phyloP scores from a whole-genome alignment of 2,888 invertebrate genomes.

The Notocelia uddmanniana region DNA sequence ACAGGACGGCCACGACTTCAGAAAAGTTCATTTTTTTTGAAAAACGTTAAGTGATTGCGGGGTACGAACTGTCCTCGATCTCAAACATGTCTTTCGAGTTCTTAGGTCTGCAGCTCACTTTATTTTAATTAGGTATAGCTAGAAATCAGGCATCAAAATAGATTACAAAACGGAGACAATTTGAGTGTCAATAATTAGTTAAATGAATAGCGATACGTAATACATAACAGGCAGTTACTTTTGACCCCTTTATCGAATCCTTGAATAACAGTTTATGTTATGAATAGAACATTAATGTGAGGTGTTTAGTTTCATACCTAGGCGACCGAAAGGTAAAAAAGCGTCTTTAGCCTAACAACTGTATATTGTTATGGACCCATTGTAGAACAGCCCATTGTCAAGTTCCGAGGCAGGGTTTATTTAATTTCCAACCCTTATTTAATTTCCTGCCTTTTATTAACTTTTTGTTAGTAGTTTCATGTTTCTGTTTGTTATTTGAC shows the following conservation, averaged over 20 bases:
- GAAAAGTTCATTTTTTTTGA: too few species aligned
- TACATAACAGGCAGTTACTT: not conserved
- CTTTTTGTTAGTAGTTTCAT: conserved; percentile 32
- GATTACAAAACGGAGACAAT: not conserved
- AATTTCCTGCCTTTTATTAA: conserved; percentile 36
- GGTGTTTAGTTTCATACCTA: conserved; percentile 3
- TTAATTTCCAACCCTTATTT: conserved; percentile 43
- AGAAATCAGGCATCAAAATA: not conserved
- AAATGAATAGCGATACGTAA: not conserved
- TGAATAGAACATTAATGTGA: not conserved
- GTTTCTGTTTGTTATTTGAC: conserved; percentile 30
- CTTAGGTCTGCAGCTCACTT: not conserved
- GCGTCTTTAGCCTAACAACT: conserved; percentile 7
- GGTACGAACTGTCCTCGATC: not conserved
- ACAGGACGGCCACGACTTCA: too few species aligned
- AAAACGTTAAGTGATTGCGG: not conserved
- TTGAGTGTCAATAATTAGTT: not conserved
- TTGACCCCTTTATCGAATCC: not conserved
- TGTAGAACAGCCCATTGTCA: conserved; percentile 22
- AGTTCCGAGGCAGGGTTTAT: conserved; percentile 21
- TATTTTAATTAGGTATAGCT: not conserved
- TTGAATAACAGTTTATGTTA: not conserved
- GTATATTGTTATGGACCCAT: conserved; percentile 18
- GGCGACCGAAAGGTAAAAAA: conserved; percentile 10
- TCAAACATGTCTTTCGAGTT: not conserved